Base-by-base conservation (phyloP, 2,888 invertebrate species). In the Chrysolina oricalcia region DNA sequence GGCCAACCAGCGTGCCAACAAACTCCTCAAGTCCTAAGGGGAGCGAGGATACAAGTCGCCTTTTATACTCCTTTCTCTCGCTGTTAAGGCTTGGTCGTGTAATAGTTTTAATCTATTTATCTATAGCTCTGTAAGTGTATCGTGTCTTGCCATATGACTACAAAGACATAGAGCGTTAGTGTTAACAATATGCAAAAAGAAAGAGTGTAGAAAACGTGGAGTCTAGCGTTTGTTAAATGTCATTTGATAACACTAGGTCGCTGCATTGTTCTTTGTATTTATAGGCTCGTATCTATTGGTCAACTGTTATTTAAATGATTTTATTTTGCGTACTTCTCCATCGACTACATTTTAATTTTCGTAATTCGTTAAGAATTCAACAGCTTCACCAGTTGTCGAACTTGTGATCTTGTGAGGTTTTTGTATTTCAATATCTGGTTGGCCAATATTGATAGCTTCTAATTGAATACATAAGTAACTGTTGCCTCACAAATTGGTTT, bases 1-100 rank as follows among this genome's bases (percentile, higher is more conserved):
- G 90, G 98, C 98, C 88, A 98, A 98, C 92, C 96, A 97, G 91
- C 94, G 97, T 88, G 97, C 98, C 89, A 96, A 96, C 92, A 97
- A 98, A 91, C 94, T 98, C 88, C 94, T 97, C 90, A 97, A 97
- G 93, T 95, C 89, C 85, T 89, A 89, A 89, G 85, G 81, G 81
- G 84, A 85, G 83, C 78, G 83, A 67, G 77, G 81, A 82, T 79
- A 83, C 85, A 81, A 85, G 85, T 84, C 87, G 85, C 85, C 88
- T 87, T 88, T 87, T 87, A 83, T 87, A 87, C 86, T 85, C 85
- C 85, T 85, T 85, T 87, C 85, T 87, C 86, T 88, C 85, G 85
- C 85, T 88, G 87, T 88, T 87, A 80, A 65, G 78, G 81, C 82
- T 83, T 82, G 81, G 80, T 79, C 77, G 74, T 80, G 59, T 70